phyloP scores from a whole-genome alignment of 2,888 invertebrate genomes.

The Lochmaea crataegi region DNA sequence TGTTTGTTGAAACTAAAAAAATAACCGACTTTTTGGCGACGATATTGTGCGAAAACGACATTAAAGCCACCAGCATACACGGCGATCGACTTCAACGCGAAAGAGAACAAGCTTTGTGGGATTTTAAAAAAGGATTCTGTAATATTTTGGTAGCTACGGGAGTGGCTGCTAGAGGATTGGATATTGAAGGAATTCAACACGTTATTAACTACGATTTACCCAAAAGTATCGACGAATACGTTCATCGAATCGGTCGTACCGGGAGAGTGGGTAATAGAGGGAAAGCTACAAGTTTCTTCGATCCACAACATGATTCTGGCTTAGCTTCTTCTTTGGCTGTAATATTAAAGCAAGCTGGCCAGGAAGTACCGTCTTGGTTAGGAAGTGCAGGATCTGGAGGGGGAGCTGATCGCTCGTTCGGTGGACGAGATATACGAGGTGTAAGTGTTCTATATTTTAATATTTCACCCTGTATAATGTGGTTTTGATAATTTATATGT shows the following conservation, averaged over 20 bases:
- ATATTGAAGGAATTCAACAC: constrained; percentile 87
- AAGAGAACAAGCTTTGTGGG: constrained; percentile 78
- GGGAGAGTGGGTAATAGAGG: constrained; percentile 92
- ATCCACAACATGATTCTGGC: constrained; percentile 70
- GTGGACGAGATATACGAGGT: constrained; percentile 76
- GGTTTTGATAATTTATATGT: not conserved
- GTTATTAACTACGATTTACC: constrained; percentile 95
- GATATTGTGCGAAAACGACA: constrained; percentile 80
- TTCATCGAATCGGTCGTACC: constrained; percentile 94
- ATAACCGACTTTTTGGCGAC: constrained; percentile 92
- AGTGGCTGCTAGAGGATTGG: constrained; percentile 93
- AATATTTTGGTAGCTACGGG: constrained; percentile 93
- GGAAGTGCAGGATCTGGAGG: constrained; percentile 67
- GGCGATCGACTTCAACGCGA: constrained; percentile 79
- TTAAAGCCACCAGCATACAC: constrained; percentile 79
- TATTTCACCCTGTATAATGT: not conserved
- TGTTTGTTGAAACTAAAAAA: constrained; percentile 92
- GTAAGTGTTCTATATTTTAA: constrained; percentile 64
- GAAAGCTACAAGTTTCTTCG: constrained; percentile 87
- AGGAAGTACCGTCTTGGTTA: constrained; percentile 83
- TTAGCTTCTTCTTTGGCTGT: constrained; percentile 76
- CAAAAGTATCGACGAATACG: constrained; percentile 90
- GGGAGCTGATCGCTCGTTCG: constrained; percentile 70
- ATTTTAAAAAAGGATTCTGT: constrained; percentile 78
- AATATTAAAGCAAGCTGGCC: constrained; percentile 82